Base-by-base conservation (phyloP, 1,140 invertebrate genomes). In the Ylistrum balloti region DNA sequence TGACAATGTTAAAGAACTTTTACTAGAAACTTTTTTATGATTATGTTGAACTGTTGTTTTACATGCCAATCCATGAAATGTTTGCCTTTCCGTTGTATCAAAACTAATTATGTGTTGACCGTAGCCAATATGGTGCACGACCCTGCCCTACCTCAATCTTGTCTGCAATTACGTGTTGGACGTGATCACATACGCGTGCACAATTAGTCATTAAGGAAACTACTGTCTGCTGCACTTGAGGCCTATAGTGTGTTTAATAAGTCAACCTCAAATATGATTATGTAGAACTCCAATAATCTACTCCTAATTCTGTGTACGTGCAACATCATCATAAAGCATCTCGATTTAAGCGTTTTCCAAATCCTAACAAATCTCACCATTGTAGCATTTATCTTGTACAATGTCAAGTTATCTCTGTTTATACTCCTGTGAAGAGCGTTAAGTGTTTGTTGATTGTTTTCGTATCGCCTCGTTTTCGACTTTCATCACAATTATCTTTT, bases 181-280 rank as follows among this genome's bases (percentile, higher is more conserved):
- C 56, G 56, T 74, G 56, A 74, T 28, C 56, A 74, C 56, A 74
- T 74, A 74, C 22, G 56, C 56, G 56, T 74, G 28, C 56, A 74
- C 22, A 28, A 74, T 74, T 28, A 74, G 56, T 74, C 56, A 74
- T 74, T 28, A 74, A 3, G 28, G 5, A 17, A 74, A 74, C 56
- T 74, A 74, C n/a, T 28, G n/a, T 74, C 56, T 74, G 56, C 56
- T 74, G 56, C 56, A 74, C 56, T 74, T 74, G 56, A 74, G n/a
- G 56, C 56, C n/a, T 74, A n/a, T n/a, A 74, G 5, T 74, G 3
- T 74, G n/a, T 74, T 45, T 45, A 45, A 45, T 38, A 38, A 7
- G 5, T n/a, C 13, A 38, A 1, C 45, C 1, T 10, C 22, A n/a
- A n/a, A 17, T 48, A 20, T 48, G 22, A 17, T 48, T 9, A 48